These are phyloP conservation scores for Phytoseiulus persimilis DNA, from an alignment of 2,888 invertebrate species.

Conservation along the genomic window DNA sequence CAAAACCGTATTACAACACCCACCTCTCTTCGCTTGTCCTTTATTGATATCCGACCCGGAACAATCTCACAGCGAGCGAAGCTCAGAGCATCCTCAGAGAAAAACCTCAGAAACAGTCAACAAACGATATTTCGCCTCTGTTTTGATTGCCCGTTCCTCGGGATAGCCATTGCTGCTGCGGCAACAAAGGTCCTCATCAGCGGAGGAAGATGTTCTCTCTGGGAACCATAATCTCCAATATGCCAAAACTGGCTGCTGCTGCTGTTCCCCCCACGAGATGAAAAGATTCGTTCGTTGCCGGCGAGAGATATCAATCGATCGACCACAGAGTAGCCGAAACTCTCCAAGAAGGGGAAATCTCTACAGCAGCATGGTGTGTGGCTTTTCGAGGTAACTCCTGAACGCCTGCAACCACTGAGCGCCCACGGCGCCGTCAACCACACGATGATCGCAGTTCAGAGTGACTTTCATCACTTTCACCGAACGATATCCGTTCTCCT, in stretches of 20 bases:
- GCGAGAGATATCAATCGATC: background rate
- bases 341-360: background rate
- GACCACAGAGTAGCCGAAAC: background rate
- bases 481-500: constrained; percentile 42
- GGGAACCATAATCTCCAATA: too few species aligned
- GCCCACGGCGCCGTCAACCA: constrained; percentile 57
- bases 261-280: too few species aligned
- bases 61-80: too few species aligned
- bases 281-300: background rate
- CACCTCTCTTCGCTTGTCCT: background rate
- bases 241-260: too few species aligned
- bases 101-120: background rate
- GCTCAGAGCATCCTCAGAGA: background rate
- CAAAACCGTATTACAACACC: background rate
- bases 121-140: background rate
- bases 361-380: constrained; percentile 78
- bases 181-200: too few species aligned
- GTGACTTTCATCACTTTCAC: constrained; percentile 55
- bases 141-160: background rate
- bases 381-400: constrained; percentile 45
- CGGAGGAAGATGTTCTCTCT: too few species aligned
- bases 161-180: background rate
- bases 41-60: background rate
- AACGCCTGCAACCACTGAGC: constrained; percentile 57
- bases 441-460: constrained; percentile 59